phyloP scores from a whole-genome alignment of 92 coral and sea anemone species.

The Heliopora coerulea region DNA sequence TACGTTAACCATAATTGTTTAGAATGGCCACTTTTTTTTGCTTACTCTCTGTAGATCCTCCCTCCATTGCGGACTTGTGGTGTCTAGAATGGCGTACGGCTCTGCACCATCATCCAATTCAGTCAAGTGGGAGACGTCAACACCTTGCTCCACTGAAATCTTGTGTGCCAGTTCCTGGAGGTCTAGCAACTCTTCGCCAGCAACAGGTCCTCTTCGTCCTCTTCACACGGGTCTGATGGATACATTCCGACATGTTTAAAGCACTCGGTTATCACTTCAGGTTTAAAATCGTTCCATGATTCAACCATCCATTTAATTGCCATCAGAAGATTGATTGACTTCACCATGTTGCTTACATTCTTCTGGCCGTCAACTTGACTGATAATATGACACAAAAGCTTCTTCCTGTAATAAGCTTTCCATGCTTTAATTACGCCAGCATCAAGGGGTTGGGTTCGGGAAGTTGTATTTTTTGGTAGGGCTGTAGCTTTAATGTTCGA shows the following conservation, averaged over 20 bases:
- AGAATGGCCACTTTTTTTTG: too few relatives aligned
- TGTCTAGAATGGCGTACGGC: background rate
- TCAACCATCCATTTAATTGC: constrained; percentile 45
- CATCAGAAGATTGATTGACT: constrained; percentile 41
- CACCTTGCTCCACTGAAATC: constrained; percentile 1
- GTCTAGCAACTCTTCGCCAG: constrained; percentile 40
- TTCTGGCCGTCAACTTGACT: constrained; percentile 30
- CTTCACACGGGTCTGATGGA: background rate
- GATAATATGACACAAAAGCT: constrained; percentile 25
- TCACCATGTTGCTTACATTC: constrained; percentile 33
- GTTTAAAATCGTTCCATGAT: constrained; percentile 42
- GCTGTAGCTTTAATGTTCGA: constrained; percentile 51
- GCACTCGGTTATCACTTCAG: constrained; percentile 10
- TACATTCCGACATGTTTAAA: constrained; percentile 34
- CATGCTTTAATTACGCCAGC: constrained; percentile 45
- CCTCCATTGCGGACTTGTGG: background rate
- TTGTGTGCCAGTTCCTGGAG: constrained; percentile 18
- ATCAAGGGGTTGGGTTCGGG: constrained; percentile 51
- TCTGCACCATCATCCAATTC: background rate
- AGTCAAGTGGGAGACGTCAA: too few relatives aligned
- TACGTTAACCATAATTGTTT: too few relatives aligned
- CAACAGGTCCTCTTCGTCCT: constrained; percentile 50
- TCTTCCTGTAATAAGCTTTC: constrained; percentile 21
- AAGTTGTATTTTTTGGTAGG: constrained; percentile 59
- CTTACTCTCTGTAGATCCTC: background rate